These are phyloP conservation scores for Hormiphora californensis DNA, from an alignment of 37 sponge, comb jelly and placozoan species.

Conservation along the genomic window DNA sequence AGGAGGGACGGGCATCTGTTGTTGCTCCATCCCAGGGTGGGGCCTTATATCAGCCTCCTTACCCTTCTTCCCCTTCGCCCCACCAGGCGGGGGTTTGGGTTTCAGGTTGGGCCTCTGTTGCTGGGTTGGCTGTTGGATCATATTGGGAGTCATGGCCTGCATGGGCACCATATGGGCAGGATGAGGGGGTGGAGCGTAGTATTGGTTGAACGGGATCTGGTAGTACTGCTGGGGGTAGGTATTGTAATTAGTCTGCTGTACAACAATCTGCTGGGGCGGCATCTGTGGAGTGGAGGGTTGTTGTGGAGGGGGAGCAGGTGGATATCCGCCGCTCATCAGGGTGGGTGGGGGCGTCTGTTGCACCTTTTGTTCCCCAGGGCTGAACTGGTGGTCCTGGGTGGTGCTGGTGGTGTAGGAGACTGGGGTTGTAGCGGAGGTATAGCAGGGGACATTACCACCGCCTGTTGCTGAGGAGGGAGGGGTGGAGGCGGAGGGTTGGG, in stretches of 20 bases:
- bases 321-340: background rate
- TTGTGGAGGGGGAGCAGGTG: background rate
- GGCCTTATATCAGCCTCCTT: background rate
- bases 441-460: too few relatives aligned
- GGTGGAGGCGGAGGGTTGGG: background rate
- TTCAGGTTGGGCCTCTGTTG: background rate
- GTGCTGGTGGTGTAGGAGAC: background rate
- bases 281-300: background rate
- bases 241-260: too few relatives aligned
- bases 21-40: too few relatives aligned
- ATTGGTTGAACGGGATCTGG: too few relatives aligned
- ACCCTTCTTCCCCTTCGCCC: background rate
- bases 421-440: background rate
- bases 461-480: background rate
- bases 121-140: background rate
- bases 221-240: too few relatives aligned
- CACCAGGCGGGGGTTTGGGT: background rate
- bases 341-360: conserved; percentile 30
- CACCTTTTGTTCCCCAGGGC: background rate
- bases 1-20: too few relatives aligned
- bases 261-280: background rate
- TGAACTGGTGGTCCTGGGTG: background rate
- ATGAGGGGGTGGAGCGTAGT: too few relatives aligned
- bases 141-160: conserved; percentile 17
- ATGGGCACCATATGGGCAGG: too few relatives aligned